phyloP scores from a whole-genome alignment of 2,797 vertebrate species.

The Phylloscopus collybita region DNA sequence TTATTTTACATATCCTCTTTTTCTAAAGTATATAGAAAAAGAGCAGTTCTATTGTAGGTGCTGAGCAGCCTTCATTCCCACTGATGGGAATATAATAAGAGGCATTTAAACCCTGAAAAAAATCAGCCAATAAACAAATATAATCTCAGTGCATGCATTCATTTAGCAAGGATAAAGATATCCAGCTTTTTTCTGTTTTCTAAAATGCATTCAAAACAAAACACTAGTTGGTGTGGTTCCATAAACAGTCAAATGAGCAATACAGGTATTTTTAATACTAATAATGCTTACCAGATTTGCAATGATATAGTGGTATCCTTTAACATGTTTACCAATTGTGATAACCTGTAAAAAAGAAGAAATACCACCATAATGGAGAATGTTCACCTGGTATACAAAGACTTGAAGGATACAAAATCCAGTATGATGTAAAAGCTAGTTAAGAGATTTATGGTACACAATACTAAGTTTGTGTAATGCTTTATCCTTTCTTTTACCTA shows the following conservation, averaged over 20 bases:
- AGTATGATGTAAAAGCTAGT: background rate
- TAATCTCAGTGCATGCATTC: background rate
- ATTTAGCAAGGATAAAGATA: background rate
- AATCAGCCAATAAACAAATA: background rate
- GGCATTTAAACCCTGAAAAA: background rate
- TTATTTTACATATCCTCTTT: background rate
- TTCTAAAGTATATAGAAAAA: background rate
- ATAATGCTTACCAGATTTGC: constrained; percentile 92
- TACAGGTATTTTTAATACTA: background rate
- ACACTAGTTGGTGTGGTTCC: background rate
- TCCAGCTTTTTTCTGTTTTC: background rate
- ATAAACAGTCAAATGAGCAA: background rate
- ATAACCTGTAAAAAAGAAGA: constrained; percentile 86
- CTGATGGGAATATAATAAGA: background rate
- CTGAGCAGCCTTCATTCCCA: background rate
- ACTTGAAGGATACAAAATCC: background rate
- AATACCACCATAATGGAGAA: background rate
- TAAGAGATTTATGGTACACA: background rate
- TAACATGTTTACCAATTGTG: constrained; percentile 97
- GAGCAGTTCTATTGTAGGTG: background rate
- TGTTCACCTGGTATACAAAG: background rate
- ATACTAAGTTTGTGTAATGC: background rate
- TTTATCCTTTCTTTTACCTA: background rate
- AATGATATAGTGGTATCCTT: constrained; percentile 99
- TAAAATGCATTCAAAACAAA: background rate